Evolutionary conservation across 2,888 invertebrate species (phyloP), one percentile per base, ranked within the genome.

Genomic region (Rambutsinella grinnellia): DNA sequence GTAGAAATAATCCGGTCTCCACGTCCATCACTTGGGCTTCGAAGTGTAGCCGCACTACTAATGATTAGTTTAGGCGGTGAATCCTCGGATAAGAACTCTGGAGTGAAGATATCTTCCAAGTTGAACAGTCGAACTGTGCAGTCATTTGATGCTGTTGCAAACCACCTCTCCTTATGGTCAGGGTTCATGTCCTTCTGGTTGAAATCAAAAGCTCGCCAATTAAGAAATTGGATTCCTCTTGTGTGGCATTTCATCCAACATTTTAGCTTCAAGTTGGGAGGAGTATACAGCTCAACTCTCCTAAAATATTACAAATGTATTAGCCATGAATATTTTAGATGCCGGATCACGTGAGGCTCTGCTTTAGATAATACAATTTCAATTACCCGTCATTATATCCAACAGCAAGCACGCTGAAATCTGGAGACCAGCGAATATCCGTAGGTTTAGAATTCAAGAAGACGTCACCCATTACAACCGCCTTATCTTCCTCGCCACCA

Each of bases 151-250:
- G 91, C 89, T 5, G 89, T 86, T 0, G 93, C 92, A 44, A 94
- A 87, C 86, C 92, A 91, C 86, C 91, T 88, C 71, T 88, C 87
- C 84, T 89, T 88, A 15, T 87, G 86, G 49, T 90, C 90, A 24
- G 87, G 87, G 0, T 89, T 88, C 0, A 91, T 91, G 1, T 62
- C 26, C 10, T 62, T 44, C 1, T 53, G 56, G 6, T 60, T 17
- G 46, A 83, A 83, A 47, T 83, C 83, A 19, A 58, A 71, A 0
- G 94, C 93, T 86, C 94, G 94, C 93, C 94, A 94, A 3, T 87
- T 88, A 1, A 93, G 85, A 67, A 89, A 88, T 84, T 92, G 90
- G 26, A 94, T 88, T 69, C 90, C 86, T 87, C 92, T 92, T 61
- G 90, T 90, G 84, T 87, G 88, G 2, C 88, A 85, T 71, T 88